A percentile compares a stretch with the other conserved stretches of the same genome.
phyloP scores from a whole-genome alignment of 1,140 invertebrate genomes.

The Microplitis demolitor region DNA sequence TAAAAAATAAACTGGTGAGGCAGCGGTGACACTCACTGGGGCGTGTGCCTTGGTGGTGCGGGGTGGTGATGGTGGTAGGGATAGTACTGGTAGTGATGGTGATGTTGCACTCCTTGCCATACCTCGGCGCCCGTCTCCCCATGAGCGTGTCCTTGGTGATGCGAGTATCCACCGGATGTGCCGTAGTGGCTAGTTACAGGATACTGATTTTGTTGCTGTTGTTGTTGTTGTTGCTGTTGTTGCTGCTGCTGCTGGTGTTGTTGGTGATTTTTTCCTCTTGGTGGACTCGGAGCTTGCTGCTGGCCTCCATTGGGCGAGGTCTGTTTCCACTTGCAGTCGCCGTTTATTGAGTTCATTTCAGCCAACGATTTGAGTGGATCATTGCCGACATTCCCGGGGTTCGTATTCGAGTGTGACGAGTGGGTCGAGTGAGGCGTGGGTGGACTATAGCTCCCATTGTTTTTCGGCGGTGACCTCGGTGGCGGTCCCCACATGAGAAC shows the following conservation, averaged over 20 bases:
- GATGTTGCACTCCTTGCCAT: constrained; percentile 68
- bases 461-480: constrained; percentile 54
- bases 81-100: constrained; percentile 69
- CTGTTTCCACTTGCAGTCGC: constrained; percentile 63
- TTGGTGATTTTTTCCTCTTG: constrained; percentile 46
- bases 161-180: constrained; percentile 43
- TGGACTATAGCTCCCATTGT: constrained; percentile 59
- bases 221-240: constrained; percentile 38
- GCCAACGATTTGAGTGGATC: constrained; percentile 67
- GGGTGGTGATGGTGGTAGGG: constrained; percentile 67
- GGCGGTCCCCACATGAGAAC: constrained; percentile 83
- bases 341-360: constrained; percentile 65
- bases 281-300: constrained; percentile 47
- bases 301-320: constrained; percentile 48
- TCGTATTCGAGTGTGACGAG: constrained; percentile 48
- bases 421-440: constrained; percentile 57
- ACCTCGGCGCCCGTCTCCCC: constrained; percentile 64
- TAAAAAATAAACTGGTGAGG: constrained; percentile 40
- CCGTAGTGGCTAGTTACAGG: constrained; percentile 53
- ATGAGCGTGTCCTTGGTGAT: constrained; percentile 46
- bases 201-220: constrained; percentile 42
- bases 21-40: constrained; percentile 67
- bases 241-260: constrained; percentile 39
- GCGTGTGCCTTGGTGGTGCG: constrained; percentile 64
- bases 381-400: constrained; percentile 37